Conservation (phyloP, 2,113 vertebrate genomes). For the Cololabis saira region DNA sequence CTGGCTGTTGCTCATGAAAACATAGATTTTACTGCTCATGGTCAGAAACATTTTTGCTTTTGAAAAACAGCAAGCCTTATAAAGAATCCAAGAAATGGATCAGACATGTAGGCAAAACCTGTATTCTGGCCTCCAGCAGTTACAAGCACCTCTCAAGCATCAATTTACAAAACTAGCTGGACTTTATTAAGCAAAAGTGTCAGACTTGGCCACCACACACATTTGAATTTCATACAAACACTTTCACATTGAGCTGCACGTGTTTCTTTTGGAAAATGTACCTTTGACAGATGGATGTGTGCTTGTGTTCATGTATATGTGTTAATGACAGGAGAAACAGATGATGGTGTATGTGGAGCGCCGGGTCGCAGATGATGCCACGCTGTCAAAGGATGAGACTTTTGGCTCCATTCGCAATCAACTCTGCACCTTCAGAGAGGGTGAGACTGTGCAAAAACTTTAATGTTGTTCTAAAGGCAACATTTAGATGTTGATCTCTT, state of each 20-base stretch:
- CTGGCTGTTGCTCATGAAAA: too few species aligned
- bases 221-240: constrained; percentile 28
- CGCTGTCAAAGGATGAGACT: constrained; percentile 75
- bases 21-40: not conserved
- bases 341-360: constrained; percentile 87
- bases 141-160: constrained; percentile 22
- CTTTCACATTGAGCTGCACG: not conserved
- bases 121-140: constrained; percentile 9
- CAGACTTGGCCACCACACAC: not conserved
- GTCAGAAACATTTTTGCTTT: constrained; percentile 4
- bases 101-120: constrained; percentile 26
- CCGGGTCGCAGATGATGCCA: constrained; percentile 81
- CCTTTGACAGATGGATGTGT: not conserved
- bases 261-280: constrained; percentile 6
- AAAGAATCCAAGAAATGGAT: constrained; percentile 35
- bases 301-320: constrained; percentile 16
- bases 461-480: too few species aligned
- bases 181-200: constrained; percentile 18
- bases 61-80: not conserved
- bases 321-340: constrained; percentile 79
- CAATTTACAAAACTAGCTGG: constrained; percentile 26
- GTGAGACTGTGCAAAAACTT: constrained; percentile 48
- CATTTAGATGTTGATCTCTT: too few species aligned
- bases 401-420: constrained; percentile 82
- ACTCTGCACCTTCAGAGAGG: constrained; percentile 86